Conservation (phyloP, 1,140 invertebrate genomes). For the Potamilus streckersoni region DNA sequence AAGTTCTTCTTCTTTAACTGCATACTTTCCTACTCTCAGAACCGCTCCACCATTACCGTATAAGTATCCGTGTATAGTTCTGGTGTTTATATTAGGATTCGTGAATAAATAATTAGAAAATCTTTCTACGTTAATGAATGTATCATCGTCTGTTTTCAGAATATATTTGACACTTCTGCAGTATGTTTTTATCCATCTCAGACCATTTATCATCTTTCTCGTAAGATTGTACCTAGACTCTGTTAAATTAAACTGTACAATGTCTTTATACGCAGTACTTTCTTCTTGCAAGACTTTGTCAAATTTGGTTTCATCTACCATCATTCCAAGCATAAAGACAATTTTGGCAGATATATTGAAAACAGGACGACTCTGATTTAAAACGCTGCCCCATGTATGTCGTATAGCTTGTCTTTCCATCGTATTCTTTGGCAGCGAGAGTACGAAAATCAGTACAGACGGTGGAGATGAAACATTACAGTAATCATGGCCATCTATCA, state of each 20-base stretch:
- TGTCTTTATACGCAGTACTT: neutral
- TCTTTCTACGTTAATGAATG: neutral
- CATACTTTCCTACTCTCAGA: neutral
- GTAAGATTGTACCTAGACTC: constrained; percentile 2
- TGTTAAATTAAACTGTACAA: constrained; percentile 1
- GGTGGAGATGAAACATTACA: too few relatives aligned
- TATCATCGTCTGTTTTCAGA: constrained; percentile 4
- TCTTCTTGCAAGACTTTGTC: neutral
- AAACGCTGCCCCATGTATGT: too few relatives aligned
- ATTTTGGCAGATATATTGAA: too few relatives aligned
- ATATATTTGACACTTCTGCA: neutral
- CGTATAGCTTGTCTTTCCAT: too few relatives aligned
- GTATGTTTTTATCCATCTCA: neutral
- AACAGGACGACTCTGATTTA: too few relatives aligned
- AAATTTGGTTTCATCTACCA: neutral
- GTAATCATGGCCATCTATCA: too few relatives aligned
- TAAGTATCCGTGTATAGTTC: neutral
- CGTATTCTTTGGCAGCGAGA: too few relatives aligned
- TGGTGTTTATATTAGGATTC: neutral
- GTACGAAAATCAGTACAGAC: too few relatives aligned
- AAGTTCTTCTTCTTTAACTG: neutral
- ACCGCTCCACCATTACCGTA: neutral
- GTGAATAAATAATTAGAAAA: neutral
- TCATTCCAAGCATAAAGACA: neutral
- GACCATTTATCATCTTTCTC: constrained; percentile 4